Evolutionary conservation across 1,140 invertebrate genomes (phyloP).

Genomic region (Drosophila bifasciata): DNA sequence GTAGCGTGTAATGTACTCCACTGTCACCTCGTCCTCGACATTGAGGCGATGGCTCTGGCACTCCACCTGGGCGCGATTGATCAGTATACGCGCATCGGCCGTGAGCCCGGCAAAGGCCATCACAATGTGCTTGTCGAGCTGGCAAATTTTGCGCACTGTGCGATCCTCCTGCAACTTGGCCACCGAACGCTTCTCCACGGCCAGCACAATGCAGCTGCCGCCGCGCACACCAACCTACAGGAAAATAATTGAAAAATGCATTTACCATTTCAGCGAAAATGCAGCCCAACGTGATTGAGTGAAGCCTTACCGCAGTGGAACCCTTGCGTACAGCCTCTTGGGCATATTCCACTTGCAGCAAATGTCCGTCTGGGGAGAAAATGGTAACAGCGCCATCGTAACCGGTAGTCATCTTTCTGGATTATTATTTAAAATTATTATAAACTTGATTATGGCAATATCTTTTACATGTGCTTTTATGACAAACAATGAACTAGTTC

Average conservation of each 20-base stretch:
- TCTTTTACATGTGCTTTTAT: too few species aligned
- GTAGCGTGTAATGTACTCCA: constrained; percentile 95
- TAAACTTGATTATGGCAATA: too few species aligned
- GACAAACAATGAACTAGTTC: too few species aligned
- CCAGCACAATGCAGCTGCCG: constrained; percentile 97
- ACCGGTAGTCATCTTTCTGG: not conserved
- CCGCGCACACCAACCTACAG: constrained; percentile 97
- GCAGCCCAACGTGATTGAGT: constrained; percentile 45
- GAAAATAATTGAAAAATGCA: not conserved
- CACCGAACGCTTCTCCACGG: constrained; percentile 99
- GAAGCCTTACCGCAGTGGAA: constrained; percentile 99
- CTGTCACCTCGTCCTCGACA: constrained; percentile 99
- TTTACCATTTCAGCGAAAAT: not conserved
- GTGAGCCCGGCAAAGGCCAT: constrained; percentile 99
- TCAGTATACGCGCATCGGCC: constrained; percentile 98
- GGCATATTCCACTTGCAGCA: not conserved
- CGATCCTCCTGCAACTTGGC: constrained; percentile 93
- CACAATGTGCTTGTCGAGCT: constrained; percentile 92
- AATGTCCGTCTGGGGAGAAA: not conserved
- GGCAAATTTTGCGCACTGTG: not conserved
- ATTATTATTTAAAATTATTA: too few species aligned
- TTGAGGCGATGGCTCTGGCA: constrained; percentile 99
- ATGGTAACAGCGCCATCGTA: not conserved
- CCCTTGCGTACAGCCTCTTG: constrained; percentile 90
- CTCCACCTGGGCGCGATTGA: constrained; percentile 98